Conservation (phyloP, 2,797 vertebrate genomes). For the Pangasius macronema region DNA sequence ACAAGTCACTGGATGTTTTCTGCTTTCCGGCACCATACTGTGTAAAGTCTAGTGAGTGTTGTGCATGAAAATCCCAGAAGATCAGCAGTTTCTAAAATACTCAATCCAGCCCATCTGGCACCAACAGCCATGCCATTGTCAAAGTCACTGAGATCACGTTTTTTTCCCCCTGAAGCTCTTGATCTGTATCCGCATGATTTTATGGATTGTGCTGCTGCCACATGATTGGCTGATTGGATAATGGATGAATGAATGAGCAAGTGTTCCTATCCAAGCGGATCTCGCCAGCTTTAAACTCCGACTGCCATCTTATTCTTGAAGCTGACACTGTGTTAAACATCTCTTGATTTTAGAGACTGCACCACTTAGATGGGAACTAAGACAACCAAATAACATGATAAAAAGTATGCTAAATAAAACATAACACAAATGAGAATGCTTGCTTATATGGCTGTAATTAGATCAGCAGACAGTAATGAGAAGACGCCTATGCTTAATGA, state of each 20-base stretch:
- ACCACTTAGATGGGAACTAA: background rate
- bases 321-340: background rate
- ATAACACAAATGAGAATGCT: slow-evolving; percentile 43
- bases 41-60: background rate
- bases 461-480: slow-evolving; percentile 37
- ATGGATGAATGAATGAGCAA: background rate
- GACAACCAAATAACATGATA: background rate
- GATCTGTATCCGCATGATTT: background rate
- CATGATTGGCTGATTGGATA: background rate
- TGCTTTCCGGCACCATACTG: background rate
- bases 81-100: background rate
- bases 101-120: background rate
- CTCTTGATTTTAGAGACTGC: background rate
- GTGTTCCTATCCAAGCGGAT: background rate
- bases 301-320: background rate
- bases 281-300: background rate
- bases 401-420: slow-evolving; percentile 31
- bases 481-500: slow-evolving; percentile 36
- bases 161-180: background rate
- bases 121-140: background rate
- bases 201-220: background rate
- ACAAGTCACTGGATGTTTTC: background rate
- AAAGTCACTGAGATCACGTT: background rate
- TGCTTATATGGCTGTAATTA: slow-evolving; percentile 14
- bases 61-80: background rate